A percentile compares a stretch with the other conserved stretches of the same genome.
Conservation (phyloP, 2,113 vertebrate genomes). For the Proterorhinus semilunaris region DNA sequence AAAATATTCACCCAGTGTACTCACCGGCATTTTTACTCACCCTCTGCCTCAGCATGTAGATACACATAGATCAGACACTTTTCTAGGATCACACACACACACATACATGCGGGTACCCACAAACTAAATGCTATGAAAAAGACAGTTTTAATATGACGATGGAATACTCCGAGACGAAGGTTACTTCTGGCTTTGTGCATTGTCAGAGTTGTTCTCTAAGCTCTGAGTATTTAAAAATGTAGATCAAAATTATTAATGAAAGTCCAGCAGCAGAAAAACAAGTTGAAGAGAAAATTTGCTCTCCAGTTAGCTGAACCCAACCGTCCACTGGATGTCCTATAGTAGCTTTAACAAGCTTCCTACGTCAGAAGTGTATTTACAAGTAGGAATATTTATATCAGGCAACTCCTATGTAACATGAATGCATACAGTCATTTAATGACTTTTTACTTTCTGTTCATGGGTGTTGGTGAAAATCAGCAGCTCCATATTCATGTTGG, state of each 20-base stretch:
- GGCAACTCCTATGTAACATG: neutral
- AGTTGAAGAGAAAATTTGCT: conserved; percentile 25
- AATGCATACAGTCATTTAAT: conserved; percentile 18
- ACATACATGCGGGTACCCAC: conserved; percentile 42
- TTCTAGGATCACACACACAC: conserved; percentile 45
- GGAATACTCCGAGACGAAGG: conserved; percentile 33
- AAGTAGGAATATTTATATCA: neutral
- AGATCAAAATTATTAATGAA: neutral
- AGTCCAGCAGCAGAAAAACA: conserved; percentile 31
- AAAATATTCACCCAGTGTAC: conserved; percentile 46
- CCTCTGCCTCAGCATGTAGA: conserved; percentile 66
- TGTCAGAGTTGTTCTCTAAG: neutral
- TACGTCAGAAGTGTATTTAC: conserved; percentile 1
- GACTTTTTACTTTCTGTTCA: conserved; percentile 24
- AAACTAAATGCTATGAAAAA: conserved; percentile 28
- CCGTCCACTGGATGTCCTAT: conserved; percentile 41
- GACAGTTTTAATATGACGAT: conserved; percentile 34
- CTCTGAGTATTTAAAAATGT: neutral
- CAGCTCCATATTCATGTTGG: conserved; percentile 36
- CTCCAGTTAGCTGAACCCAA: conserved; percentile 55
- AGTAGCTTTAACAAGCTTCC: neutral
- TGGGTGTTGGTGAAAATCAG: conserved; percentile 35
- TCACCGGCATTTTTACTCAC: conserved; percentile 74
- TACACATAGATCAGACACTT: conserved; percentile 71
- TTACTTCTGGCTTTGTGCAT: neutral